These are phyloP conservation scores for Dinothrombium tinctorium DNA, from an alignment of 1,140 invertebrate species.

Conservation along the genomic window DNA sequence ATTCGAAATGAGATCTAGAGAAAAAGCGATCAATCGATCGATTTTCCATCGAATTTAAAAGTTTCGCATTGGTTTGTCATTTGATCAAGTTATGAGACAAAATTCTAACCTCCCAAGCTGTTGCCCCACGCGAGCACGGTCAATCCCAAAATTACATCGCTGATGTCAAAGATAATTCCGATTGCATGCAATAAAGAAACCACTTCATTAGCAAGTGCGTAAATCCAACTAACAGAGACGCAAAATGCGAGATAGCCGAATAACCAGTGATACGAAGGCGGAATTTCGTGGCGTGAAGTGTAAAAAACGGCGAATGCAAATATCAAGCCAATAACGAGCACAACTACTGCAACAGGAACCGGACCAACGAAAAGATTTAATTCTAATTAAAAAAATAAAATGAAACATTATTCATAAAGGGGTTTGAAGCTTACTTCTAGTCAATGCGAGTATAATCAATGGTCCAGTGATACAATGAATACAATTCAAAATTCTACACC, in stretches of 20 bases:
- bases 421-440: background rate
- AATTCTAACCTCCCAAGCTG: slow-evolving; percentile 26
- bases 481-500: slow-evolving; percentile 32
- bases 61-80: background rate
- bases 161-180: slow-evolving; percentile 33
- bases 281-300: slow-evolving; percentile 19
- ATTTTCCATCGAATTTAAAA: background rate
- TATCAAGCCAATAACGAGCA: slow-evolving; percentile 15
- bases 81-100: background rate
- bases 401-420: background rate
- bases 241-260: slow-evolving; percentile 38
- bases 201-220: slow-evolving; percentile 37
- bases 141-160: slow-evolving; percentile 37
- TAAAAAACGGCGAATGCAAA: slow-evolving; percentile 20
- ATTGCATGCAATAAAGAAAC: slow-evolving; percentile 33
- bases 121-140: slow-evolving; percentile 46
- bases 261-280: slow-evolving; percentile 22
- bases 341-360: too few species aligned
- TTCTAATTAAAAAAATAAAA: background rate
- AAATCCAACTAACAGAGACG: slow-evolving; percentile 37
- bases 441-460: slow-evolving; percentile 17
- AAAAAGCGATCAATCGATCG: slow-evolving; percentile 18
- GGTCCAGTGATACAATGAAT: slow-evolving; percentile 31
- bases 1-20: slow-evolving; percentile 33
- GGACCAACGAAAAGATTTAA: slow-evolving; percentile 16